Base-by-base conservation (phyloP, 2,113 vertebrate species). In the Elanus axillaris region DNA sequence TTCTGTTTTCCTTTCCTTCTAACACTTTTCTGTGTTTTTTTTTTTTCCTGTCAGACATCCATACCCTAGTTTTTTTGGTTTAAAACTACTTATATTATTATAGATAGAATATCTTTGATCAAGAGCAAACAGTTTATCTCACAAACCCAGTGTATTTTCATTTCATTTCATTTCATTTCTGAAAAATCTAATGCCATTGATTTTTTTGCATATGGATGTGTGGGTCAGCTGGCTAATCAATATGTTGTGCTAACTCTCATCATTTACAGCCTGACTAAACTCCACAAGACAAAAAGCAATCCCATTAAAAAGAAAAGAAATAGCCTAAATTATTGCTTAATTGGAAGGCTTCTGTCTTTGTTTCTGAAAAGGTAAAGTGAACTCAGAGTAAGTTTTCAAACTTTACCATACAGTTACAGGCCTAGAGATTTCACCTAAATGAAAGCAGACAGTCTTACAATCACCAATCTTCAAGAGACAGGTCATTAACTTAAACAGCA, bases 401-500 rank as follows among this genome's bases (percentile, higher is more conserved):
- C 56, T 96, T 92, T 78, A 40, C 16, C 50, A 36, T 43, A 19
- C 13, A 91, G 86, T 55, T 84, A 79, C 53, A 72, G 42, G 48
- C 76, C 83, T 91, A 84, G 73, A 82, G 73, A 85, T 72, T 94
- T 94, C 60, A 84, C 32, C 18, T 42, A 82, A 94, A 85, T 87
- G 80, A 91, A 95, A 95, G 86, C 5, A 92, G 88, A 73, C 75
- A 86, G 72, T 64, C 80, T 93, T 56, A 94, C 86, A 94, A 94
- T 96, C 92, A 94, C 86, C 91, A 86, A 0, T 85, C 79, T 95
- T 87, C 73, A 78, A 63, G 20, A 93, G 73, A 86, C 80, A 75
- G 62, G 91, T 91, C 80, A 91, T 94, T 93, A 95, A 81, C 47
- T 96, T 94, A 95, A 94, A 93, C 69, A 87, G 73, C 56, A 94